Conservation (phyloP, 2,797 vertebrate species). For the Platalea minor region DNA sequence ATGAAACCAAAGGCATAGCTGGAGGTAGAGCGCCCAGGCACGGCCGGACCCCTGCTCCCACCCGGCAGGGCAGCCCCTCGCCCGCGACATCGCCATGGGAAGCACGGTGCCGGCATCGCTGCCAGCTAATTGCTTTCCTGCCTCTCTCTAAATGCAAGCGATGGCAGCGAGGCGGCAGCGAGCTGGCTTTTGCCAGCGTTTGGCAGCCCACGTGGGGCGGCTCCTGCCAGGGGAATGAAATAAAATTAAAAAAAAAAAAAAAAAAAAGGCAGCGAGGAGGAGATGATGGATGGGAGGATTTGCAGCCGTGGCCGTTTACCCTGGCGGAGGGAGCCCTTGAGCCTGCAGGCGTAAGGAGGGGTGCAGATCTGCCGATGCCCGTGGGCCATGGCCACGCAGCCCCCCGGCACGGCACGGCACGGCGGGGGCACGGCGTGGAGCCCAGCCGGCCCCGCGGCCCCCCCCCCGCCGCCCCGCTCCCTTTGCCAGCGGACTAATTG, state of each 20-base stretch:
- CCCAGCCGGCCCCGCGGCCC: background rate
- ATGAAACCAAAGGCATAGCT: background rate
- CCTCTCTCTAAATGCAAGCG: background rate
- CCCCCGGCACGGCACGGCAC: background rate
- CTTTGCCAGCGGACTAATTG: slow-evolving; percentile 41
- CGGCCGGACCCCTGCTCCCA: fast-evolving
- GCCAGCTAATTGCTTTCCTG: background rate
- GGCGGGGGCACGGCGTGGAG: background rate
- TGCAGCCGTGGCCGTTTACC: background rate
- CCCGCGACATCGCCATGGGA: background rate
- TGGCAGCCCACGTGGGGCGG: background rate
- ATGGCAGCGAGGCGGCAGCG: background rate
- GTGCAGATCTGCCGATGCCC: background rate
- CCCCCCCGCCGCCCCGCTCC: background rate
- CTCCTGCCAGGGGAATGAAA: background rate
- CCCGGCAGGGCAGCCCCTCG: background rate
- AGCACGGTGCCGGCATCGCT: background rate
- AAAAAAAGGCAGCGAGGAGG: background rate
- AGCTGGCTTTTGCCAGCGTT: background rate
- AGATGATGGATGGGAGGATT: slow-evolving; percentile 2
- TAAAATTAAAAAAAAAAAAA: background rate
- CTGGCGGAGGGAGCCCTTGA: background rate
- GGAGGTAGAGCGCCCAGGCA: background rate
- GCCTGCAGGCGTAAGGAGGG: background rate
- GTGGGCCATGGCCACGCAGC: background rate